Conservation (phyloP, 2,113 vertebrate genomes). For the Oryzias woworae region DNA sequence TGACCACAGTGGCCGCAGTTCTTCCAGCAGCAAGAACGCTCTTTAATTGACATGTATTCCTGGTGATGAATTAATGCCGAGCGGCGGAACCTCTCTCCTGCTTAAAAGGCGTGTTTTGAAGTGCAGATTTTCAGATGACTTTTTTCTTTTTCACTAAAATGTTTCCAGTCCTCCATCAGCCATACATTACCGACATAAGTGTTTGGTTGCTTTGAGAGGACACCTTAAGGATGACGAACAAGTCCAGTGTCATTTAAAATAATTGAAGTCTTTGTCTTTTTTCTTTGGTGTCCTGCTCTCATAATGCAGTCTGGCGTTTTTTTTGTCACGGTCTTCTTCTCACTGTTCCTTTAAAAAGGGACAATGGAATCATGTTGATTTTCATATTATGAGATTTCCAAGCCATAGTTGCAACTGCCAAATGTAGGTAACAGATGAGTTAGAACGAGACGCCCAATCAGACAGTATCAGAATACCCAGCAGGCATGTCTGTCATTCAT, state of each 20-base stretch:
- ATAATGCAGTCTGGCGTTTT: conserved; percentile 66
- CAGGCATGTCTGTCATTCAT: conserved; percentile 56
- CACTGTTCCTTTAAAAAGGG: conserved; percentile 66
- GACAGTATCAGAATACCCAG: conserved; percentile 54
- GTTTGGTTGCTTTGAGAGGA: conserved; percentile 56
- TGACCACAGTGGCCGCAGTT: conserved; percentile 12
- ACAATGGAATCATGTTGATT: conserved; percentile 69
- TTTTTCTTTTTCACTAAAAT: conserved; percentile 36
- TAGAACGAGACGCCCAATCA: conserved; percentile 45
- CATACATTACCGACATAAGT: conserved; percentile 71
- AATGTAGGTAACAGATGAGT: conserved; percentile 17
- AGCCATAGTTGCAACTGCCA: conserved; percentile 37
- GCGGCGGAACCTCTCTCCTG: conserved; percentile 14
- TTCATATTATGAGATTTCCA: conserved; percentile 64
- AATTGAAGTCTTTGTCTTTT: conserved; percentile 61
- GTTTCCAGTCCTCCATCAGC: conserved; percentile 67
- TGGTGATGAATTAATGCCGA: conserved; percentile 43
- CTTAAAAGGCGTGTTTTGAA: conserved; percentile 42
- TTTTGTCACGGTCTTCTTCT: conserved; percentile 43
- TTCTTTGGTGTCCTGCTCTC: conserved; percentile 68
- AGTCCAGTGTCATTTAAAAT: conserved; percentile 71
- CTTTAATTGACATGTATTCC: conserved; percentile 31
- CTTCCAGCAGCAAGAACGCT: conserved; percentile 1
- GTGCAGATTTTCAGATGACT: conserved; percentile 38
- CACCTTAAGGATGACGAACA: conserved; percentile 64